A percentile compares a stretch with the other conserved stretches of the same genome.
Evolutionary conservation across 2,888 invertebrate genomes (phyloP).

Genomic region (Drosophila borborema): DNA sequence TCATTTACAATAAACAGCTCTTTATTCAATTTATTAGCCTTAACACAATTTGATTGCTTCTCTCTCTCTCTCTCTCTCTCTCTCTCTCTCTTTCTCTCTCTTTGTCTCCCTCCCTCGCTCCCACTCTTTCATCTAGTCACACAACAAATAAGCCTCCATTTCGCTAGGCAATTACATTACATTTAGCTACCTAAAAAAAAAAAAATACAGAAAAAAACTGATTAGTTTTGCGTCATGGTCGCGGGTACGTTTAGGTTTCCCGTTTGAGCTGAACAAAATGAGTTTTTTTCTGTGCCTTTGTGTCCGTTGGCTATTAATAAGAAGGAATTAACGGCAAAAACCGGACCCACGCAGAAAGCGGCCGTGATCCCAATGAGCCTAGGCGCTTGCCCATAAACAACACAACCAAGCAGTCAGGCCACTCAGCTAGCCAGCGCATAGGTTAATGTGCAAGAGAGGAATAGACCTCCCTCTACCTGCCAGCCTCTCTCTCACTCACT

Average conservation of each 20-base stretch:
- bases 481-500: neutral
- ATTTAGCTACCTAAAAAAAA: constrained; percentile 18
- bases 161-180: constrained; percentile 42
- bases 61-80: neutral
- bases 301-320: constrained; percentile 74
- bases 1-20: neutral
- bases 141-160: constrained; percentile 22
- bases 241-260: constrained; percentile 32
- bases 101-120: neutral
- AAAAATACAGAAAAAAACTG: constrained; percentile 47
- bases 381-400: constrained; percentile 75
- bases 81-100: neutral
- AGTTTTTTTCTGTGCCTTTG: constrained; percentile 52
- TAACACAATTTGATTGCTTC: neutral
- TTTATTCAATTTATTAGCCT: neutral
- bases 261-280: constrained; percentile 58
- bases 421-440: constrained; percentile 57
- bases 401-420: constrained; percentile 24
- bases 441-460: constrained; percentile 33
- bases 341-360: constrained; percentile 65
- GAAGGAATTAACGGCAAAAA: constrained; percentile 81
- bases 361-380: constrained; percentile 73
- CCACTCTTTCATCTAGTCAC: neutral
- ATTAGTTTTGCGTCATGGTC: constrained; percentile 60
- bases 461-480: neutral